Evolutionary conservation across 2,797 vertebrate species (phyloP), one percentile per base, ranked within the genome.

Genomic region (Chrysocyon brachyurus): DNA sequence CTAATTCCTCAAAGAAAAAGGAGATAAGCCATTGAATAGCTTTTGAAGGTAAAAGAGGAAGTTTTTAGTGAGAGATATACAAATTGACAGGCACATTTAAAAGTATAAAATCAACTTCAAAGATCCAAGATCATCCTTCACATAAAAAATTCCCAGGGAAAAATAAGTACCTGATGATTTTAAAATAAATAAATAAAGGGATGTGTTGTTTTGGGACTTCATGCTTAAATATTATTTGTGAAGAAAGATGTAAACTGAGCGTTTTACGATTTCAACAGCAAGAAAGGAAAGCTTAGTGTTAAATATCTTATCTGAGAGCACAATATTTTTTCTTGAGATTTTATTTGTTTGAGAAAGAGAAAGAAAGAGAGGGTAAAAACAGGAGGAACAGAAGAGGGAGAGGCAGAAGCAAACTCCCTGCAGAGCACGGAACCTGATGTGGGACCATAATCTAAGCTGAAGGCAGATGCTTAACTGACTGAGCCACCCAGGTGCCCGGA

Each of bases 21-120:
- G 77, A 56, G 16, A 66, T 36, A 56, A 84, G 40, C 61, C 78
- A 17, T 15, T 28, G 56, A 82, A 83, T 9, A 33, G 63, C 78
- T 86, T 94, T 68, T 33, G 78, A 87, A 91, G 70, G 90, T 68
- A 87, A 73, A 86, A 49, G 10, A 19, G 9, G 24, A 17, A 81
- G 88, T 93, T 97, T 87, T 85, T 63, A 57, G 64, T 11, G 81
- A 91, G 21, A 91, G 31, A 24, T 57, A 92, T 82, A 85, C 72
- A 86, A 94, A 96, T 96, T 78, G 56, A 59, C 59, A 92, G 81
- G 49, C 28, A 52, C 70, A 92, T 92, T 88, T 82, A 61, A 87
- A 87, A 88, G 91, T 81, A 72, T 94, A 73, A 96, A 85, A 84
- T 92, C 93, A 93, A 87, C 89, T 92, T 97, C 95, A 93, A 87